These are phyloP conservation scores for Gulo gulo DNA, from an alignment of 2,113 vertebrate species.

Conservation along the genomic window DNA sequence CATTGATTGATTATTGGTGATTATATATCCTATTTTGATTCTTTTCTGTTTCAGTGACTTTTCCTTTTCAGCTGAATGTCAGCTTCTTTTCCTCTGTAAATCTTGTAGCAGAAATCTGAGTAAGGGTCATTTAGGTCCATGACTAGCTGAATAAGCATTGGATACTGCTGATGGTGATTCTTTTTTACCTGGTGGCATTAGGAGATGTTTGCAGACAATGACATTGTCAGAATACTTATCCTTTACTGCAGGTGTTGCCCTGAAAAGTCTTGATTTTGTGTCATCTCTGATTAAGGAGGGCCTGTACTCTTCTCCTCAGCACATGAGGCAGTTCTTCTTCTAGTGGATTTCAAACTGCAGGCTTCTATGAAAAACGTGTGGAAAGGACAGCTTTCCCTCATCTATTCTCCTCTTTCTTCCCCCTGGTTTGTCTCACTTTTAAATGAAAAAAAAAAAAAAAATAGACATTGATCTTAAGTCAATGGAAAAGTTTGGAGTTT, in stretches of 20 bases:
- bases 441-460: slow-evolving; percentile 35
- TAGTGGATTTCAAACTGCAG: slow-evolving; percentile 40
- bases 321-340: slow-evolving; percentile 63
- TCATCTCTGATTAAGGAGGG: slow-evolving; percentile 81
- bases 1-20: background rate
- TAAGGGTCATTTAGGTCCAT: slow-evolving; percentile 41
- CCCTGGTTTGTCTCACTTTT: background rate
- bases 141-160: slow-evolving; percentile 69
- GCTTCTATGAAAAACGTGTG: slow-evolving; percentile 62
- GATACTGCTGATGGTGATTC: slow-evolving; percentile 72
- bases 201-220: slow-evolving; percentile 83
- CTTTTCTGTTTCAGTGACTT: background rate
- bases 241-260: slow-evolving; percentile 75
- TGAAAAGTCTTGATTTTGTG: slow-evolving; percentile 85
- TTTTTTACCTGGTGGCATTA: slow-evolving; percentile 79
- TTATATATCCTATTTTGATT: background rate
- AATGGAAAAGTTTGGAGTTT: background rate
- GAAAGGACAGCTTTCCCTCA: slow-evolving; percentile 3
- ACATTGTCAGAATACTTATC: slow-evolving; percentile 82
- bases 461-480: background rate
- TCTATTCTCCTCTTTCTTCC: slow-evolving; percentile 27
- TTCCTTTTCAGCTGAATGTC: background rate
- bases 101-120: slow-evolving; percentile 52
- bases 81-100: slow-evolving; percentile 36
- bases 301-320: slow-evolving; percentile 43